Base-by-base conservation (phyloP, 64 coral and sea anemone species). In the Hydrozoanthus tunicans region DNA sequence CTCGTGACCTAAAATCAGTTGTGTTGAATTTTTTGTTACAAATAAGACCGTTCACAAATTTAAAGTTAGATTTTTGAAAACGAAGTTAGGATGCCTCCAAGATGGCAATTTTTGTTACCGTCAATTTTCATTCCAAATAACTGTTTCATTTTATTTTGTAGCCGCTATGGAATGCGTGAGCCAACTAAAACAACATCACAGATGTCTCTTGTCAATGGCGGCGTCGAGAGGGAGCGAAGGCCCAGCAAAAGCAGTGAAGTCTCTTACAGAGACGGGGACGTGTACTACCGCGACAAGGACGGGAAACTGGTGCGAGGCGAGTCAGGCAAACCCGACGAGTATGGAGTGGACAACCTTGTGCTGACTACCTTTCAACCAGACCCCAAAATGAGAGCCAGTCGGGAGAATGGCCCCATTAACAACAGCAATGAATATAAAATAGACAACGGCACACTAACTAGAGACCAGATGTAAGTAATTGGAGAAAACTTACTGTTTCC, bases 401-500 rank as follows among this genome's bases (percentile, higher is more conserved):
- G 56, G 69, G 84, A 59, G 53, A 75, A 11, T 73, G 84, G 56
- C 13, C 5, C 6, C 65, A 15, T 11, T 56, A 58, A 13, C 23
- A 75, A 73, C 14, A 60, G 13, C 80, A 74, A 75, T 9, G n/a
- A 3, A 3, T 88, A 59, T 27, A 53, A 58, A 32, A 10, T 74
- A 23, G 84, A 74, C 6, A 73, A 85, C 32, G 79, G 68, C 23
- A 61, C 69, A 32, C 12, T 88, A 3, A 51, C 68, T 27, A 60
- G 11, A 56, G 84, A 88, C n/a, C 84, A 88, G 56, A 88, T 88
- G 84, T 88, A 88, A 88, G 84, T 88, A 61, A 51, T 15, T 20
- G 5, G 5, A 59, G 9, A 4, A 1, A 7, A 63, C n/a, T 64
- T 61, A 26, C 20, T 13, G 0, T 59, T 8, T 9, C 7, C n/a